These are phyloP conservation scores for Coenobita brevimanus DNA, from an alignment of 1,140 invertebrate species.

Conservation along the genomic window DNA sequence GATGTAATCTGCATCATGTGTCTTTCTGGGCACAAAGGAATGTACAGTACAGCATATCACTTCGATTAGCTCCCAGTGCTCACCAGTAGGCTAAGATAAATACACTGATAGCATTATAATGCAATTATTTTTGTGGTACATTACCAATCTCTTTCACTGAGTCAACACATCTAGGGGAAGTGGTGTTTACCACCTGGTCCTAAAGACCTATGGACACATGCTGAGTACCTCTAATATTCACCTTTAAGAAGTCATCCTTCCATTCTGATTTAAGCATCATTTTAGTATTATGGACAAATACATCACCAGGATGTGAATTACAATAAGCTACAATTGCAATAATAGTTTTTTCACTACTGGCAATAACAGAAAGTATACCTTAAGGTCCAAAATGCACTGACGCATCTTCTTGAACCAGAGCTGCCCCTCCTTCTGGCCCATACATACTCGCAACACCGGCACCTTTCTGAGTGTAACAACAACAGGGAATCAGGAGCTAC, in stretches of 20 bases:
- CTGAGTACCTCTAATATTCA: neutral
- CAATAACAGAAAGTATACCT: neutral
- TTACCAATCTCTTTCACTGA: too few relatives aligned
- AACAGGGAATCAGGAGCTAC: neutral
- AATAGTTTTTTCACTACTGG: neutral
- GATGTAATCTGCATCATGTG: too few relatives aligned
- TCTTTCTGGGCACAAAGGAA: too few relatives aligned
- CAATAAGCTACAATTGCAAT: neutral
- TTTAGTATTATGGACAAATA: neutral
- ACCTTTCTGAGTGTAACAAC: constrained; percentile 20
- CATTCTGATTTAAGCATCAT: neutral
- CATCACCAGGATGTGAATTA: neutral
- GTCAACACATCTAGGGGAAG: too few relatives aligned
- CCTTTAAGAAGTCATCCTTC: neutral
- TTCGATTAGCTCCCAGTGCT: too few relatives aligned
- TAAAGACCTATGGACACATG: too few relatives aligned
- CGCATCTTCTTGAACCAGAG: constrained; percentile 32
- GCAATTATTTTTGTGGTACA: too few relatives aligned
- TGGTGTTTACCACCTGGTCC: too few relatives aligned
- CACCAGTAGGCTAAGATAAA: too few relatives aligned
- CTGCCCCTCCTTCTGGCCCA: constrained; percentile 11
- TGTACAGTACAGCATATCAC: too few relatives aligned
- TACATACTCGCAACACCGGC: constrained; percentile 12
- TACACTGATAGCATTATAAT: too few relatives aligned
- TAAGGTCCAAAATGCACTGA: neutral